Percentiles rank a stretch among this genome's conserved stretches.
Evolutionary conservation across 2,113 vertebrate species (phyloP).

Genomic region (Anas platyrhynchos): DNA sequence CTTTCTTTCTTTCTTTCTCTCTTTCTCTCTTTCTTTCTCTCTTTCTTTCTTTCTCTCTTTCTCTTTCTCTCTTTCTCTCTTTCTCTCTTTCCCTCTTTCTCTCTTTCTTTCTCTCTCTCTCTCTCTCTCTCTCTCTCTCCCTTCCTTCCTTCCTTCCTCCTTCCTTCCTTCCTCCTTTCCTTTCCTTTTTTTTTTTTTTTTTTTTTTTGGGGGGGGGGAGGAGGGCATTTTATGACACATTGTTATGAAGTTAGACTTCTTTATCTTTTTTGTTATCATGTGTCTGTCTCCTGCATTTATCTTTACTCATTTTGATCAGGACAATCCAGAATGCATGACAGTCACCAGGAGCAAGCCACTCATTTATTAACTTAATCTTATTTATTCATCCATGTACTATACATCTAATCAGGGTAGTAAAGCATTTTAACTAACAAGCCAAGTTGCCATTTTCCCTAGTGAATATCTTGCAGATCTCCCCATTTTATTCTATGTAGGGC

Average conservation of each 20-base stretch:
- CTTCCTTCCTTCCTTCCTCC: too few relatives aligned
- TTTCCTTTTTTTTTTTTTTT: too few relatives aligned
- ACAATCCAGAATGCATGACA: background rate
- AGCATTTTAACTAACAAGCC: background rate
- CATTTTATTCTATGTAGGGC: rapidly evolving
- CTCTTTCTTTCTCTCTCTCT: too few relatives aligned
- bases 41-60: too few relatives aligned
- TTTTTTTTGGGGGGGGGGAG: too few relatives aligned
- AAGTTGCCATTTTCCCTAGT: background rate
- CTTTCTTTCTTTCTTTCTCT: too few relatives aligned
- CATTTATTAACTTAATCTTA: background rate
- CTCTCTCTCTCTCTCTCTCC: too few relatives aligned
- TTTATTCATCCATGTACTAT: background rate
- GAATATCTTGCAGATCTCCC: background rate
- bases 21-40: too few relatives aligned
- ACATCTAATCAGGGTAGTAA: background rate
- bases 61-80: too few relatives aligned
- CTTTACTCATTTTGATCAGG: background rate
- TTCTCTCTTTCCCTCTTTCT: too few relatives aligned
- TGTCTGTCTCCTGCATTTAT: background rate
- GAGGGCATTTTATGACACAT: too few relatives aligned
- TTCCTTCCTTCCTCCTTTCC: too few relatives aligned
- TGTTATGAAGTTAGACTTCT: background rate
- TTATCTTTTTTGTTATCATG: background rate
- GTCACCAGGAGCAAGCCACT: background rate